These are phyloP conservation scores for Rhea americana DNA, from an alignment of 2,113 vertebrate species.

Conservation along the genomic window DNA sequence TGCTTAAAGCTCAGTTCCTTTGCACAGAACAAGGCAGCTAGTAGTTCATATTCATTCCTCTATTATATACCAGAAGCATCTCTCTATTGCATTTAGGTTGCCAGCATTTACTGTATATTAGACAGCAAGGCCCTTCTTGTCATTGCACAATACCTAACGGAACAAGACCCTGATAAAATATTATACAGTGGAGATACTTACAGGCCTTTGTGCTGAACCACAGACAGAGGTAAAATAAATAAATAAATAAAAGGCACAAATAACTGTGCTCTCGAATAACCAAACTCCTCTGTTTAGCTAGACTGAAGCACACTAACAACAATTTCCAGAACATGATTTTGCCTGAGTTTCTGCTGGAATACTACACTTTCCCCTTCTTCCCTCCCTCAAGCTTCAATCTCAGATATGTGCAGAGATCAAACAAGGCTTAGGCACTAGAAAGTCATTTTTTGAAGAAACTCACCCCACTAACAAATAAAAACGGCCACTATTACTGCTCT, in stretches of 20 bases:
- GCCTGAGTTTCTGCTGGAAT: neutral
- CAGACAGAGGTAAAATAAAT: neutral
- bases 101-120: neutral
- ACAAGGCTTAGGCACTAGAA: rapidly evolving
- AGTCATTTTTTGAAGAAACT: neutral
- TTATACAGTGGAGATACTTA: neutral
- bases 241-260: no score
- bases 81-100: neutral
- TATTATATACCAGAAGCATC: neutral
- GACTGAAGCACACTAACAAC: rapidly evolving
- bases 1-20: neutral
- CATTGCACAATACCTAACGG: rapidly evolving
- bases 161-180: neutral
- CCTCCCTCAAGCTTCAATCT: rapidly evolving
- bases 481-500: rapidly evolving
- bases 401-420: rapidly evolving
- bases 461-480: rapidly evolving
- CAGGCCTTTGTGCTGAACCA: neutral
- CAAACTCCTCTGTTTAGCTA: rapidly evolving
- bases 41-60: neutral
- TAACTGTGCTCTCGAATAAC: neutral
- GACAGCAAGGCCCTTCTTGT: neutral
- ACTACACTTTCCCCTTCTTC: rapidly evolving
- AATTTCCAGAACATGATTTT: rapidly evolving
- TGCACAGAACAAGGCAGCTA: neutral